These are phyloP conservation scores for roundworm (Caenorhabditis elegans) DNA, from an alignment of 1,140 invertebrate species.

Conservation along the genomic window DNA sequence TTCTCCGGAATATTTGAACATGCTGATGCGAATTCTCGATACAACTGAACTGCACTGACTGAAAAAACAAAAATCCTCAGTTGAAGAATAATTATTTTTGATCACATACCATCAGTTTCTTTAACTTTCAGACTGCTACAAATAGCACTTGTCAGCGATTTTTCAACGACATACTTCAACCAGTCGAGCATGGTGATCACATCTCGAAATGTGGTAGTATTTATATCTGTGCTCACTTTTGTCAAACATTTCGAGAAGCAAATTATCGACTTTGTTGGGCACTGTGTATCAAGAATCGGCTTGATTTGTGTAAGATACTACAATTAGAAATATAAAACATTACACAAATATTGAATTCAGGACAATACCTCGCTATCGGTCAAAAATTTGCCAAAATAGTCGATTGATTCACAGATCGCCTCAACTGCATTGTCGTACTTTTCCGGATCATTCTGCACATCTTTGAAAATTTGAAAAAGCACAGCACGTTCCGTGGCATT, in stretches of 20 bases:
- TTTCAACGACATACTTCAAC: not conserved
- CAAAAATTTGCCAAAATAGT: conserved; percentile 10
- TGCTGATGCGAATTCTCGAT: not conserved
- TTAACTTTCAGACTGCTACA: not conserved
- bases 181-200: not conserved
- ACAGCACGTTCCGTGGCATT: not conserved
- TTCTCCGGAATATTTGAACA: not conserved
- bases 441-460: not conserved
- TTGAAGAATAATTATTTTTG: not conserved
- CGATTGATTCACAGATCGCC: not conserved
- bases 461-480: not conserved
- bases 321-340: too few relatives aligned
- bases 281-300: not conserved
- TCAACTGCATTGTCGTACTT: not conserved
- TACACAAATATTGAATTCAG: too few relatives aligned
- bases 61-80: not conserved
- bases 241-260: not conserved
- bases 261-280: not conserved
- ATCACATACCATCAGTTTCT: not conserved
- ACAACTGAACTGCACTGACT: not conserved
- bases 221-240: not conserved
- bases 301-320: not conserved
- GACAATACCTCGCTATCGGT: not conserved
- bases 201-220: not conserved
- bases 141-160: not conserved